Conservation (phyloP, 2,888 invertebrate genomes). For the Lasioglossum malachurum region DNA sequence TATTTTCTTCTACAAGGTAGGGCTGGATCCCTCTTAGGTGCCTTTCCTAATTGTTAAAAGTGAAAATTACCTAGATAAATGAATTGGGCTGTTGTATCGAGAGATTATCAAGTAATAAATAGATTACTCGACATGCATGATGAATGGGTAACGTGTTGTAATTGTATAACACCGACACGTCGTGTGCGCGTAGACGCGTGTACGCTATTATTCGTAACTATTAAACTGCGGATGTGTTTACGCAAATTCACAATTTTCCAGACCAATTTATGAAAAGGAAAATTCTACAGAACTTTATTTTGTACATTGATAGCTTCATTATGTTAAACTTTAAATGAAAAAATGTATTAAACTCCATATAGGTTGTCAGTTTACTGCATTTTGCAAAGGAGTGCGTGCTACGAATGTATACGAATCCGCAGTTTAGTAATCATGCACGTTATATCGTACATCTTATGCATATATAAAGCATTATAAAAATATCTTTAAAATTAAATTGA, state of each 20-base stretch:
- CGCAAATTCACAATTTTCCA: neutral
- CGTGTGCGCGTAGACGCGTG: neutral
- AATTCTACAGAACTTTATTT: neutral
- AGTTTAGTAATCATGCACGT: conserved; percentile 48
- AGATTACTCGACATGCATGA: conserved; percentile 52
- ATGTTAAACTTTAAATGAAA: neutral
- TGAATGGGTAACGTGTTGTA: conserved; percentile 44
- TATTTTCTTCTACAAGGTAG: conserved; percentile 91
- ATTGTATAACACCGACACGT: conserved; percentile 56
- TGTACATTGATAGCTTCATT: neutral
- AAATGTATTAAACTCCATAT: neutral
- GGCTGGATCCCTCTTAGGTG: conserved; percentile 80
- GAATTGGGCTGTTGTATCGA: conserved; percentile 62
- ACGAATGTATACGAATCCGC: conserved; percentile 5
- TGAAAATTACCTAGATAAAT: conserved; percentile 66
- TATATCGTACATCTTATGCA: conserved; percentile 40
- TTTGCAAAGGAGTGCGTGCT: neutral
- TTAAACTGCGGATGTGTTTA: conserved; percentile 10
- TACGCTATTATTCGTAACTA: conserved; percentile 45
- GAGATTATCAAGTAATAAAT: conserved; percentile 52
- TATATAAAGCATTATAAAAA: conserved; percentile 34
- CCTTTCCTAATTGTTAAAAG: conserved; percentile 73
- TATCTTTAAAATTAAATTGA: conserved; percentile 31
- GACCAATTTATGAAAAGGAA: neutral
- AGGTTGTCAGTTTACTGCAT: neutral